Percentiles rank a stretch among this genome's conserved stretches.
Conservation (phyloP, 2,113 vertebrate species). For the Trichomycterus rosablanca region DNA sequence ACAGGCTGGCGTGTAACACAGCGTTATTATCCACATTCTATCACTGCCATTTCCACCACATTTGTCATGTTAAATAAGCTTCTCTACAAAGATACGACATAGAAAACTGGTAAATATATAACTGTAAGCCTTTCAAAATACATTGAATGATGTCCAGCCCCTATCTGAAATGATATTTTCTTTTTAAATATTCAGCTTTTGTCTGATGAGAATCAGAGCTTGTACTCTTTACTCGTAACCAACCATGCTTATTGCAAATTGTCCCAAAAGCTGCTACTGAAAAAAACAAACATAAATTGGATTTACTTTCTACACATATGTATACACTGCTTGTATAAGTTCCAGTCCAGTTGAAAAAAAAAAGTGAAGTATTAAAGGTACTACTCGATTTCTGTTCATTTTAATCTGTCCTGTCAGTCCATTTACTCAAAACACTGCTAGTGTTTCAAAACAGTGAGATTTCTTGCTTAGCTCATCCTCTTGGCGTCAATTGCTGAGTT, state of each 20-base stretch:
- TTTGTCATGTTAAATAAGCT: slow-evolving; percentile 94
- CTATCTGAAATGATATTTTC: slow-evolving; percentile 54
- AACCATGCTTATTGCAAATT: slow-evolving; percentile 80
- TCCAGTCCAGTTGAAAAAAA: slow-evolving; percentile 75
- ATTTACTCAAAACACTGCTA: too few species aligned
- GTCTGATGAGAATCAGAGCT: slow-evolving; percentile 75
- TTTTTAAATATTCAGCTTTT: slow-evolving; percentile 53
- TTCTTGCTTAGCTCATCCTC: slow-evolving; percentile 53
- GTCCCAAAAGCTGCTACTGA: slow-evolving; percentile 77
- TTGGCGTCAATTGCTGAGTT: slow-evolving; percentile 44
- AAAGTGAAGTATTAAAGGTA: slow-evolving; percentile 79
- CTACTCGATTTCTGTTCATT: slow-evolving; percentile 50
- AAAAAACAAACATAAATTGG: slow-evolving; percentile 84
- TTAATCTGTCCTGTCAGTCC: slow-evolving; percentile 10
- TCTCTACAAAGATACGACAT: slow-evolving; percentile 99
- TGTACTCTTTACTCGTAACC: slow-evolving; percentile 69
- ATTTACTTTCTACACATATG: slow-evolving; percentile 60
- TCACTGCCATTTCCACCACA: slow-evolving; percentile 78
- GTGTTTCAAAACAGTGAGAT: too few species aligned
- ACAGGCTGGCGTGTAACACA: slow-evolving; percentile 71
- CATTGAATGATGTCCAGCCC: slow-evolving; percentile 93
- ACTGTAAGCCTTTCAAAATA: slow-evolving; percentile 99
- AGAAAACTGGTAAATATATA: slow-evolving; percentile 99
- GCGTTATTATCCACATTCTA: slow-evolving; percentile 72
- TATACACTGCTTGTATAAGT: slow-evolving; percentile 71